These are phyloP conservation scores for Cabera pusaria DNA, from an alignment of 2,888 invertebrate genomes.

Conservation along the genomic window DNA sequence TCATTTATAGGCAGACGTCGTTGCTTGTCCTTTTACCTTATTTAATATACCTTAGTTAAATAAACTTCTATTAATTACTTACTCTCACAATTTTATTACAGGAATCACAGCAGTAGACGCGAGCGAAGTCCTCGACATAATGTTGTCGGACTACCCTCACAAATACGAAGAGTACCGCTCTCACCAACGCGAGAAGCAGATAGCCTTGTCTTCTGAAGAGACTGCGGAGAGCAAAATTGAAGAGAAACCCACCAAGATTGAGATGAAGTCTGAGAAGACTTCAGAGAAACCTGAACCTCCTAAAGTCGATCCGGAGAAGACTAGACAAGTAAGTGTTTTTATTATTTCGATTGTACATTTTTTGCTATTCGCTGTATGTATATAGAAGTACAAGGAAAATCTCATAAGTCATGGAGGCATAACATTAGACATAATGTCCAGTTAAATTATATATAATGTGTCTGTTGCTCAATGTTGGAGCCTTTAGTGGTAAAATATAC, in stretches of 20 bases:
- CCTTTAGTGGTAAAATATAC: too few relatives aligned
- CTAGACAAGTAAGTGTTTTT: slow-evolving; percentile 57
- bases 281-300: slow-evolving; percentile 61
- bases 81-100: too few relatives aligned
- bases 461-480: too few relatives aligned
- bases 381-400: too few relatives aligned
- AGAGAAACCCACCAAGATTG: slow-evolving; percentile 55
- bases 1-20: too few relatives aligned
- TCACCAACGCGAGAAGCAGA: slow-evolving; percentile 84
- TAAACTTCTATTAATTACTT: too few relatives aligned
- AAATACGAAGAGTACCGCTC: slow-evolving; percentile 96
- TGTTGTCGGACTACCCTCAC: slow-evolving; percentile 97
- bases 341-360: neutral
- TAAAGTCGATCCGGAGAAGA: slow-evolving; percentile 68
- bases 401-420: too few relatives aligned
- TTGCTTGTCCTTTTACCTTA: too few relatives aligned
- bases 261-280: slow-evolving; percentile 53
- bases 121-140: slow-evolving; percentile 96
- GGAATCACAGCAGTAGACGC: slow-evolving; percentile 95
- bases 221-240: slow-evolving; percentile 44
- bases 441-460: too few relatives aligned
- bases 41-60: too few relatives aligned
- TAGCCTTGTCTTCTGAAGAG: slow-evolving; percentile 38
- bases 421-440: too few relatives aligned
- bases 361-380: too few relatives aligned